Conservation (phyloP, 2,113 vertebrate species). For the Thamnaconus septentrionalis region DNA sequence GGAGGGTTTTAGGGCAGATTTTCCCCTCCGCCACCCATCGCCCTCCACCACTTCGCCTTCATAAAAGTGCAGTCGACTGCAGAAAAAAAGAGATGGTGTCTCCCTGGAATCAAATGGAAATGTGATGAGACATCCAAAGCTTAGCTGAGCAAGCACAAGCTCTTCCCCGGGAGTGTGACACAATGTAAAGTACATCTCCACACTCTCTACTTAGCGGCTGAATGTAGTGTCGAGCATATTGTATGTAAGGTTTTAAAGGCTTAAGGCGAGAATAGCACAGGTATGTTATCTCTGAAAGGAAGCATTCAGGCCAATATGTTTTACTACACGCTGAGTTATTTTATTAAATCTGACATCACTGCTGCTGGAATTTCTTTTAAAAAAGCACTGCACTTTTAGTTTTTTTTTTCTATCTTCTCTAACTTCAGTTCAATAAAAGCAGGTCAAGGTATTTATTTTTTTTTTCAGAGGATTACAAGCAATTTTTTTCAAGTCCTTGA, state of each 20-base stretch:
- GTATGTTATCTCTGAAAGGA: conserved; percentile 49
- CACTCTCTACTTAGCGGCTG: conserved; percentile 62
- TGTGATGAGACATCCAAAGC: conserved; percentile 71
- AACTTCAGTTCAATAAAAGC: no score
- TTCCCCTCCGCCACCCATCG: conserved; percentile 3
- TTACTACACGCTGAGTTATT: conserved; percentile 27
- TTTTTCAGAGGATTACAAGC: no score
- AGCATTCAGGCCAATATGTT: conserved; percentile 40
- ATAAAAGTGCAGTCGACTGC: conserved; percentile 63
- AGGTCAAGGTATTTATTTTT: no score
- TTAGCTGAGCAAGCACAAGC: conserved; percentile 73
- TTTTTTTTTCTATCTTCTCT: conserved; percentile 5
- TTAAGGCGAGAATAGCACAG: conserved; percentile 59
- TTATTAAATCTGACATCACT: conserved; percentile 16
- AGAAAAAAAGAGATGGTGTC: conserved; percentile 60
- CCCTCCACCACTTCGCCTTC: neutral
- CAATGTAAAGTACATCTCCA: conserved; percentile 73
- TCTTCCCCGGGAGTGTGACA: conserved; percentile 56
- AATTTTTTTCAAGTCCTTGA: no score
- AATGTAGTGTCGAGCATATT: conserved; percentile 63
- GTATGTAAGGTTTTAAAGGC: conserved; percentile 60
- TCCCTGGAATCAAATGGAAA: conserved; percentile 63
- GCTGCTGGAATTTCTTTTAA: conserved; percentile 6
- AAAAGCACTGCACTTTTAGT: neutral
- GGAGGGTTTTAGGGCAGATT: conserved; percentile 56